phyloP scores from a whole-genome alignment of 2,113 vertebrate species.

The Tamias sibiricus region DNA sequence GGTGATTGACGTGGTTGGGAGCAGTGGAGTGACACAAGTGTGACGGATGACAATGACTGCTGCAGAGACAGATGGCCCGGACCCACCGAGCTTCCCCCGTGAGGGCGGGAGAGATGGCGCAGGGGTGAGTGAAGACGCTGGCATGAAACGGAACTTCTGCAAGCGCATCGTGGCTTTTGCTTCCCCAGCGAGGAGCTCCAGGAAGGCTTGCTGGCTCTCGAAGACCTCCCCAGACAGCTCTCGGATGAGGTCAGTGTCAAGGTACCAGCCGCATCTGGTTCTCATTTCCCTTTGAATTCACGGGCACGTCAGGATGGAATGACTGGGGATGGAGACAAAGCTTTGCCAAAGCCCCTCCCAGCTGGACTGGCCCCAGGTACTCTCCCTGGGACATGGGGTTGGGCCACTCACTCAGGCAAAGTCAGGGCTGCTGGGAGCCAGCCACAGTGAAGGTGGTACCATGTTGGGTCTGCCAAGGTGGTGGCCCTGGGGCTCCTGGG shows the following conservation, averaged over 20 bases:
- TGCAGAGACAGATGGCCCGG: background rate
- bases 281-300: constrained; percentile 52
- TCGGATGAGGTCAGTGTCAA: constrained; percentile 20
- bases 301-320: background rate
- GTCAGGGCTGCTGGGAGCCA: background rate
- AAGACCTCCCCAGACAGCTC: background rate
- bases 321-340: background rate
- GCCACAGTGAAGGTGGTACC: no score
- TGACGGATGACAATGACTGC: background rate
- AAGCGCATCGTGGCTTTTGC: background rate
- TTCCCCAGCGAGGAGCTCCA: constrained; percentile 5
- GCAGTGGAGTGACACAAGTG: background rate
- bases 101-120: background rate
- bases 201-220: background rate
- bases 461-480: background rate
- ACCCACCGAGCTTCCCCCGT: background rate
- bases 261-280: constrained; percentile 37
- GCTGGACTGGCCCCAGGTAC: background rate
- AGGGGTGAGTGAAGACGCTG: background rate
- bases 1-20: background rate
- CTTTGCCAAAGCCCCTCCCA: background rate
- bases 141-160: constrained; percentile 10
- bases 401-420: background rate
- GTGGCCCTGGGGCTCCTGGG: background rate
- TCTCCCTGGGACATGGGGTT: background rate